Evolutionary conservation across 2,113 vertebrate genomes (phyloP).

Genomic region (Hypocryptadius cinnamomeus): DNA sequence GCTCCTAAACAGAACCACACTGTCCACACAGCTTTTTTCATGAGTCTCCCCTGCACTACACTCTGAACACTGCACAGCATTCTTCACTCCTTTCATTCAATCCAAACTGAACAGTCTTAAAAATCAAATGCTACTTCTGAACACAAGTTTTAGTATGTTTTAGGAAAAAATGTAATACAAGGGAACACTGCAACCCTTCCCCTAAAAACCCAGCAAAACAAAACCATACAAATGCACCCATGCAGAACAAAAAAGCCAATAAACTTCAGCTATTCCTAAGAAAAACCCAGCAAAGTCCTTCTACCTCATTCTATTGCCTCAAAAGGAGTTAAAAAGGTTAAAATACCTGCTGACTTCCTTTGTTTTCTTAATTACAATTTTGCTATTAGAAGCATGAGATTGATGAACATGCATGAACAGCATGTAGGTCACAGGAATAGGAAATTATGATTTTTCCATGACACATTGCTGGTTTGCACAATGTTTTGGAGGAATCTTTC

Average conservation of each 20-base stretch:
- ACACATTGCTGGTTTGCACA: neutral
- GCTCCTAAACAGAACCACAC: neutral
- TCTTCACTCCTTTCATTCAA: neutral
- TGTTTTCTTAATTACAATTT: neutral
- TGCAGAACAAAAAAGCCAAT: neutral
- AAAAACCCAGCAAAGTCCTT: neutral
- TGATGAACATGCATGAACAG: neutral
- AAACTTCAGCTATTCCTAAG: neutral
- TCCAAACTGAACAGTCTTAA: neutral
- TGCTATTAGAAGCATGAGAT: neutral
- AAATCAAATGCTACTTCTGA: neutral
- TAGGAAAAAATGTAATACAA: neutral
- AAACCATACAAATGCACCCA: accelerated
- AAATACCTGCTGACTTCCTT: neutral
- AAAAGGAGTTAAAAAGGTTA: neutral
- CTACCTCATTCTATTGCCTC: neutral
- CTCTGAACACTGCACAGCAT: neutral
- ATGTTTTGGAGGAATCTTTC: neutral
- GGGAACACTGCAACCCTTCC: neutral
- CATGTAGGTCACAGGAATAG: neutral
- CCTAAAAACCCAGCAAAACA: neutral
- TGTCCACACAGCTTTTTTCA: neutral
- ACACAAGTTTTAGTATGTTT: neutral
- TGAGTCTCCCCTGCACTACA: neutral
- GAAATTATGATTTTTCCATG: neutral